Evolutionary conservation across 2,797 vertebrate genomes (phyloP), one percentile per base, ranked within the genome.

Genomic region (Sternotherus odoratus): DNA sequence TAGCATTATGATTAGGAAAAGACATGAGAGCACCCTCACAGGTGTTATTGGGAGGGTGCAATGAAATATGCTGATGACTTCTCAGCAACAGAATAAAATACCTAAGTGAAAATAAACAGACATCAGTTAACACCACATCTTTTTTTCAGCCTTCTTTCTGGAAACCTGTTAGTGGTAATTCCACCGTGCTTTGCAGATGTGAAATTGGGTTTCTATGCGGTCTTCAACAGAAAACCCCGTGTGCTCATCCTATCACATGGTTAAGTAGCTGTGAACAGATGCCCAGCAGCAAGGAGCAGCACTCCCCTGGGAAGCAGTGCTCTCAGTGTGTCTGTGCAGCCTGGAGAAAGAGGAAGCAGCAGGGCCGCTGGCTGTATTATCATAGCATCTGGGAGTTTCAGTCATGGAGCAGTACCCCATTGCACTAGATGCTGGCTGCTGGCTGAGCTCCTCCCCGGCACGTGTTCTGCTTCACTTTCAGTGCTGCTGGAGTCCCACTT

Each of bases 181-280:
- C 16, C 43, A 80, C 66, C 33, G 49, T 75, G 26, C 13, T 48
- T 83, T 80, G n/a, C 13, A 23, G 17, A 19, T 89, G 56, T 90
- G 43, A 48, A 78, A 12, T 13, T 88, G 50, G 74, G 50, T 49
- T 94, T 3, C 63, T 79, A 49, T 51, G 17, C 53, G 83, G 39
- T 50, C 63, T 78, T 88, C 17, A n/a, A 48, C 49, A 82, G 81
- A 51, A 43, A 66, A 13, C 49, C 49, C 28, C 0, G 0, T 19
- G 60, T 85, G 56, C 0, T 0, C 33, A 33, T 86, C 54, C 11
- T 12, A 3, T 21, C 5, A 0, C 1, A 4, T 46, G 7, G 21
- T 46, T 94, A n/a, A 0, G 2, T 2, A 0, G 57, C 92, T 28
- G 1, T 49, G 80, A 53, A 53, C 21, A 53, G 0, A 0, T 39